Evolutionary conservation across 2,888 invertebrate species (phyloP).

Genomic region (Neocrepidodera transversa): DNA sequence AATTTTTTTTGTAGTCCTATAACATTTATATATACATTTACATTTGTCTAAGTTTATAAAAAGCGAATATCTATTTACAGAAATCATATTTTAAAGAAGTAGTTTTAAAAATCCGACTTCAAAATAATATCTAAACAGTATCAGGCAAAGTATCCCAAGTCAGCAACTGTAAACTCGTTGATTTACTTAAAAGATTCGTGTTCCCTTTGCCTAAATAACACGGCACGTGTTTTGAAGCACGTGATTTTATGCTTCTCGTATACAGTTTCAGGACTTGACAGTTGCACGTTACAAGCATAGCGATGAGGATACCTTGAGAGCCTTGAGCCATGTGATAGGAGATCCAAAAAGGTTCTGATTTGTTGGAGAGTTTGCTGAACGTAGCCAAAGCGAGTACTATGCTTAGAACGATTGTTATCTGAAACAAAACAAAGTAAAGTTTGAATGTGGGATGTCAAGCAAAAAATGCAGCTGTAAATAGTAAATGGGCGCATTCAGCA

Average conservation of each 20-base stretch:
- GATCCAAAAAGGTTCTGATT: constrained; percentile 59
- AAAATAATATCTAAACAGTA: constrained; percentile 52
- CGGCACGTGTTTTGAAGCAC: constrained; percentile 44
- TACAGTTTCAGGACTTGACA: constrained; percentile 63
- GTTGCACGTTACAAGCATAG: constrained; percentile 70
- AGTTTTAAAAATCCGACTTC: too few relatives aligned
- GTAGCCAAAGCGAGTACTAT: constrained; percentile 57
- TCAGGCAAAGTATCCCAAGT: constrained; percentile 61
- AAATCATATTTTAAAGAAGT: too few relatives aligned
- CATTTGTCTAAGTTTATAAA: too few relatives aligned
- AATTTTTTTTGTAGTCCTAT: too few relatives aligned
- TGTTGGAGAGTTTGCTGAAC: constrained; percentile 55
- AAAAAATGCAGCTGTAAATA: too few relatives aligned
- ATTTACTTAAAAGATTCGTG: constrained; percentile 25
- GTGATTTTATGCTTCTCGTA: constrained; percentile 52
- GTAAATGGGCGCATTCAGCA: too few relatives aligned
- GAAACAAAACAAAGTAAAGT: constrained; percentile 42
- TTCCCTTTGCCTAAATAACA: constrained; percentile 43
- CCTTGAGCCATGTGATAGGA: constrained; percentile 62
- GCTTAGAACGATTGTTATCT: constrained; percentile 59
- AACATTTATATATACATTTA: too few relatives aligned
- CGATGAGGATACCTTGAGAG: constrained; percentile 68
- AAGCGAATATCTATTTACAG: too few relatives aligned
- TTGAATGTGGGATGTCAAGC: too few relatives aligned
- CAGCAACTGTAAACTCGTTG: constrained; percentile 55